phyloP scores from a whole-genome alignment of 2,888 invertebrate genomes.

The Chaetogeoica ovagalla region DNA sequence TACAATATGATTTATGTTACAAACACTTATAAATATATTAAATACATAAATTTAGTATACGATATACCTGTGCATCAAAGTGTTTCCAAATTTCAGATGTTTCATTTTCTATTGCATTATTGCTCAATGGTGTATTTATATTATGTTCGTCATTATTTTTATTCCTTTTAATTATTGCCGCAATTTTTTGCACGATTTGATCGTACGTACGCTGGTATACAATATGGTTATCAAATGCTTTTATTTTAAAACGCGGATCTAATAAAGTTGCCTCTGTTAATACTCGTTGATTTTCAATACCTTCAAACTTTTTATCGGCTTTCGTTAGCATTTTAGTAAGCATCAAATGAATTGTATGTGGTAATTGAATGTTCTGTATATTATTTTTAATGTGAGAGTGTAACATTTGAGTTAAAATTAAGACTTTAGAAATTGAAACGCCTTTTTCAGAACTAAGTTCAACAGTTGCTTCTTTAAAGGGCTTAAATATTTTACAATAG shows the following conservation, averaged over 20 bases:
- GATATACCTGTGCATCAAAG: too few species aligned
- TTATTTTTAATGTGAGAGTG: too few species aligned
- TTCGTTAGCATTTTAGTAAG: slow-evolving; percentile 47
- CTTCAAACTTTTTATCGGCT: slow-evolving; percentile 52
- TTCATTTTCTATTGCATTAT: too few species aligned
- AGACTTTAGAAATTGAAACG: slow-evolving; percentile 44
- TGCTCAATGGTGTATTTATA: too few species aligned
- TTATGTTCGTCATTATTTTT: too few species aligned
- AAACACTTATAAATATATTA: too few species aligned
- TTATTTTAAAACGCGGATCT: slow-evolving; percentile 52
- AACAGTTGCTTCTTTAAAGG: slow-evolving; percentile 53
- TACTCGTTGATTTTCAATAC: slow-evolving; percentile 50
- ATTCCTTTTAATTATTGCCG: not conserved
- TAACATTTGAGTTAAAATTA: slow-evolving; percentile 28
- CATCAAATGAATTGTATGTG: slow-evolving; percentile 27
- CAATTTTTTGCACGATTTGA: not conserved
- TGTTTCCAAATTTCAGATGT: too few species aligned
- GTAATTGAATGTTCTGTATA: too few species aligned
- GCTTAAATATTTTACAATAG: too few species aligned
- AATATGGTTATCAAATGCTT: not conserved
- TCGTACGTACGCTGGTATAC: not conserved
- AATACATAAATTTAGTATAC: too few species aligned
- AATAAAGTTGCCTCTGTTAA: slow-evolving; percentile 50
- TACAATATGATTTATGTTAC: too few species aligned
- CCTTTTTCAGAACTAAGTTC: slow-evolving; percentile 46